Evolutionary conservation across 1,140 invertebrate genomes (phyloP), one percentile per base, ranked within the genome.

Genomic region (Drosophila sechellia): DNA sequence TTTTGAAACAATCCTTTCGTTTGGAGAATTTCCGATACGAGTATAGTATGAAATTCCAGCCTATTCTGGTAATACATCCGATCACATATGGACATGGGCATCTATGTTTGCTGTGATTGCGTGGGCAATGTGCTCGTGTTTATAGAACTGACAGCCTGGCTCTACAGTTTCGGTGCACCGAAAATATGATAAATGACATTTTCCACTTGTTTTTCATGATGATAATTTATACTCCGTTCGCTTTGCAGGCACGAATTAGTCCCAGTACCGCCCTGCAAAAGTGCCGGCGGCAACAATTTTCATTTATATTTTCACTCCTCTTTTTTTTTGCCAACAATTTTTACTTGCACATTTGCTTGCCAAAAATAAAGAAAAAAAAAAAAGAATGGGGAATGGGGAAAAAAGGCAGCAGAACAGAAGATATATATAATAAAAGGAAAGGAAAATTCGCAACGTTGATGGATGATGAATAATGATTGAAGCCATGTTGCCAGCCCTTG

Each of bases 181-280:
- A 80, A 84, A 89, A 89, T 84, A 89, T 89, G 84, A 89, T 89
- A 89, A 89, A 89, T 89, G 84, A 89, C 84, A 89, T 89, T 89
- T 84, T 84, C 72, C 84, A 89, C 84, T 89, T 89, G 84, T 89
- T 84, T 89, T 89, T 77, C 84, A 84, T 80, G 84, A 89, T 89
- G 84, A 89, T 89, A 89, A 89, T 89, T 89, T 89, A 89, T 89
- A 90, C 83, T 87, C 75, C 65, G 71, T 83, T 87, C 61, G 65
- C 68, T 70, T 55, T 66, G 57, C 79, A 79, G 75, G 76, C 81
- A 66, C 72, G 84, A 89, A 89, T 89, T 89, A 89, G 83, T 83
- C 66, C 12, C 59, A 45, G 37, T 37, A 6, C 49, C 57, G 45
- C 49, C 15, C 54, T 35, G 77, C 59, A 63, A 77, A 79, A 84